Conservation (phyloP, 2,888 invertebrate genomes). For the Odontomyia ornata region DNA sequence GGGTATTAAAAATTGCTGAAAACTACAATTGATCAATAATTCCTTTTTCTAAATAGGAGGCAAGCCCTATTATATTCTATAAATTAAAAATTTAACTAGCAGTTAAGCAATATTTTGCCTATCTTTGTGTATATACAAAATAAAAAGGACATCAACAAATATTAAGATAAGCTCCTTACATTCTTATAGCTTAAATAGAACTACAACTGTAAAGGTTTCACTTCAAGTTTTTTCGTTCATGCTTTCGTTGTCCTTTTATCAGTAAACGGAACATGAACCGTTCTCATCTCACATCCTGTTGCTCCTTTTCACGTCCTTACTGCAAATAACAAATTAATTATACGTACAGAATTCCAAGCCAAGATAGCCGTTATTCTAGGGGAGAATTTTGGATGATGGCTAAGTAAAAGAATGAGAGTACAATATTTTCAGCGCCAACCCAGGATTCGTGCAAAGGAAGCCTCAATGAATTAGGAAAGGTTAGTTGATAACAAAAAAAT, state of each 20-base stretch:
- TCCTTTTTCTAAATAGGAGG: background rate
- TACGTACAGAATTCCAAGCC: background rate
- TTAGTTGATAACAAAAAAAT: no score
- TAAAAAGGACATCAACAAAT: background rate
- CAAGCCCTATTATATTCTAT: no score
- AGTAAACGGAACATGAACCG: background rate
- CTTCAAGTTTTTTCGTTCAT: background rate
- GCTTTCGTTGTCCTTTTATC: background rate
- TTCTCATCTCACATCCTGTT: background rate
- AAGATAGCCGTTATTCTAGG: background rate
- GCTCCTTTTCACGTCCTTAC: background rate
- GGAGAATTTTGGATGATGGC: no score
- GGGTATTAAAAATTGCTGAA: no score
- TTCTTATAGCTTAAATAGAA: background rate
- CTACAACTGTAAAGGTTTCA: background rate
- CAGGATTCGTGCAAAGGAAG: no score
- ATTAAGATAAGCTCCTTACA: slow-evolving; percentile 3
- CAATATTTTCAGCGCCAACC: no score
- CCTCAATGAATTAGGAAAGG: no score
- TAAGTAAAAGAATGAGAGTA: no score
- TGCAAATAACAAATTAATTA: slow-evolving; percentile 8
- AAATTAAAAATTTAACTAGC: no score
- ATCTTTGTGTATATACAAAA: background rate
- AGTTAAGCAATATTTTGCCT: no score
- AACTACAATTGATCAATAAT: no score